Conservation (phyloP, 2,888 invertebrate genomes). For the Chaetogeoica ovagalla region DNA sequence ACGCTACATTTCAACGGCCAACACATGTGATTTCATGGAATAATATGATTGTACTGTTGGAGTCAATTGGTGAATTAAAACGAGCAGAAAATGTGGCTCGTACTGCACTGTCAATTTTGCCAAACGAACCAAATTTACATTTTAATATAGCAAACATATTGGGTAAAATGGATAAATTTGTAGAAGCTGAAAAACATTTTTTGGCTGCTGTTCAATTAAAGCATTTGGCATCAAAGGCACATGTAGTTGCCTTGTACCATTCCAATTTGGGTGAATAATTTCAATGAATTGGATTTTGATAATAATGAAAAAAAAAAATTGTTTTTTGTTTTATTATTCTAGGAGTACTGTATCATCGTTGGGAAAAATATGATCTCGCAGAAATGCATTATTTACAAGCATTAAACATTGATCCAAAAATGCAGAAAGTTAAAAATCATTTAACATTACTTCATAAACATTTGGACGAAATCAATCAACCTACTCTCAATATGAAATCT, state of each 20-base stretch:
- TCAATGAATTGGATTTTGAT: background rate
- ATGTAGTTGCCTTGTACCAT: slow-evolving; percentile 72
- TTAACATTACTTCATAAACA: slow-evolving; percentile 63
- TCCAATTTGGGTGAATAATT: slow-evolving; percentile 78
- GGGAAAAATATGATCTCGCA: slow-evolving; percentile 78
- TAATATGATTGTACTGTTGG: slow-evolving; percentile 77
- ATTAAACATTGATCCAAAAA: slow-evolving; percentile 71
- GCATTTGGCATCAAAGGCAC: slow-evolving; percentile 61
- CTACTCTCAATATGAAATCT: slow-evolving; percentile 25
- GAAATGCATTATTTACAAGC: slow-evolving; percentile 75
- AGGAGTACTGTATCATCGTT: slow-evolving; percentile 91
- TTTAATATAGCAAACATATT: slow-evolving; percentile 87
- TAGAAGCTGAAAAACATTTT: slow-evolving; percentile 81
- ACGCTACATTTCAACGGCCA: slow-evolving; percentile 76
- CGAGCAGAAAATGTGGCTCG: slow-evolving; percentile 73
- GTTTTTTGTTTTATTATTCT: slow-evolving; percentile 51
- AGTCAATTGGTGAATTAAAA: slow-evolving; percentile 63
- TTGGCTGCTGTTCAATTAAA: slow-evolving; percentile 72
- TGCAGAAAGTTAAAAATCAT: slow-evolving; percentile 72
- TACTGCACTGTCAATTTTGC: slow-evolving; percentile 71
- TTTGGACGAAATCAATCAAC: slow-evolving; percentile 28
- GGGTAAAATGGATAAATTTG: slow-evolving; percentile 78
- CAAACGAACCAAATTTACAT: slow-evolving; percentile 75
- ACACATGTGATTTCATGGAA: slow-evolving; percentile 88
- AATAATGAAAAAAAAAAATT: background rate